Evolutionary conservation across 2,888 invertebrate species (phyloP).

Genomic region (Acrobasis consociella): DNA sequence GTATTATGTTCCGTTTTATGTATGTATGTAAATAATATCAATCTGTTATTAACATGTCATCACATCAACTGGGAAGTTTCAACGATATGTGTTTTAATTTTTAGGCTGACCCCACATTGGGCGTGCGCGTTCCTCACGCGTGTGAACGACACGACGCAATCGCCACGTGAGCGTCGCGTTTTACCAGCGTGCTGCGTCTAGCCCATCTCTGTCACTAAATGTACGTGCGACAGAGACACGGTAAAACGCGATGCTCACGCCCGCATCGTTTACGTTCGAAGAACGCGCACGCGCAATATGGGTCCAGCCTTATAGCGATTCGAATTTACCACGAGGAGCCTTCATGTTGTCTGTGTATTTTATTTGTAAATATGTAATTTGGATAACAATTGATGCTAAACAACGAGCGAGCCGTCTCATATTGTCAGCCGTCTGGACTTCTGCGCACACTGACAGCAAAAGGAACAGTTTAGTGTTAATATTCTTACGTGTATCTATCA

Average conservation of each 20-base stretch:
- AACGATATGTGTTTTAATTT: conserved; percentile 44
- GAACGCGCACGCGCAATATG: too few species aligned
- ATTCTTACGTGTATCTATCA: conserved; percentile 43
- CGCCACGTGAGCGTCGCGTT: too few species aligned
- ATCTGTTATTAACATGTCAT: conserved; percentile 27
- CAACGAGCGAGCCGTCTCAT: conserved; percentile 71
- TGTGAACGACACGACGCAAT: too few species aligned
- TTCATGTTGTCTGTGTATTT: conserved; percentile 69
- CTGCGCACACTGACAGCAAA: conserved; percentile 63
- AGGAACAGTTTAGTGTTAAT: conserved; percentile 35
- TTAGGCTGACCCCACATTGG: conserved; percentile 21
- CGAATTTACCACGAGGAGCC: conserved; percentile 66
- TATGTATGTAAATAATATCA: conserved; percentile 46
- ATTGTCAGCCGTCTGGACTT: conserved; percentile 71
- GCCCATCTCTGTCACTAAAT: too few species aligned
- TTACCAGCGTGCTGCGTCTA: too few species aligned
- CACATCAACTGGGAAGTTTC: conserved; percentile 50
- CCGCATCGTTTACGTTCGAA: too few species aligned
- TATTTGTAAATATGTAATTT: conserved; percentile 77
- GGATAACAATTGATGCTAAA: conserved; percentile 70
- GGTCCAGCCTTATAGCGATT: conserved; percentile 45
- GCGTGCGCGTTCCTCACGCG: too few species aligned
- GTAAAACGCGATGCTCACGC: too few species aligned
- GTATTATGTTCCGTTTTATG: conserved; percentile 54
- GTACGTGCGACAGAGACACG: too few species aligned